Percentiles rank a stretch among this genome's conserved stretches.
phyloP scores from a whole-genome alignment of 2,113 vertebrate species.

The Triplophysa rosa region DNA sequence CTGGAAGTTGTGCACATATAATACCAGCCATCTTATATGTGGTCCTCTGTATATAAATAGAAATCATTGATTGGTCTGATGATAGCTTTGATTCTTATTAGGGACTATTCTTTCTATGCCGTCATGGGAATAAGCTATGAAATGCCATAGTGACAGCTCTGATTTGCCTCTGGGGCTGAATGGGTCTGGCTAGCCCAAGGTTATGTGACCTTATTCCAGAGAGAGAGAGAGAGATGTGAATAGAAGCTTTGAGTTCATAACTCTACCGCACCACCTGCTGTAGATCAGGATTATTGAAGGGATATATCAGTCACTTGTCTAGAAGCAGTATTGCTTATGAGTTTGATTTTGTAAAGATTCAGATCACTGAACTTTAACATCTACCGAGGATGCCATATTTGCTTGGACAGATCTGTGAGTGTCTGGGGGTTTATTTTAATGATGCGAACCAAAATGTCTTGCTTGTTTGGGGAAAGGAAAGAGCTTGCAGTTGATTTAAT shows the following conservation, averaged over 20 bases:
- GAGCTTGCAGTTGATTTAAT: no score
- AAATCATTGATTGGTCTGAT: constrained; percentile 38
- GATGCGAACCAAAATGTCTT: no score
- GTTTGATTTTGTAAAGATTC: background rate
- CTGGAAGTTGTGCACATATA: constrained; percentile 16
- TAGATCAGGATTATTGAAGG: constrained; percentile 28
- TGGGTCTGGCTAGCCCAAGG: constrained; percentile 23
- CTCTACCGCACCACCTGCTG: constrained; percentile 18
- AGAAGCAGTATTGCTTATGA: background rate
- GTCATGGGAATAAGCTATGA: constrained; percentile 42
- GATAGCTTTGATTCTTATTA: constrained; percentile 50
- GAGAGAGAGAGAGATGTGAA: background rate
- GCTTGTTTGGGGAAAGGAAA: no score
- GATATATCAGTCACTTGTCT: constrained; percentile 1
- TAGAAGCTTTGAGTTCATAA: background rate
- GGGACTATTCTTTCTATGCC: constrained; percentile 34
- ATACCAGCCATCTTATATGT: background rate
- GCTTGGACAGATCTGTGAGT: background rate
- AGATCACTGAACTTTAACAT: background rate
- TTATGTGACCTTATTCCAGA: constrained; percentile 18
- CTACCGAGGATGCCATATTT: background rate
- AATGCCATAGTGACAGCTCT: constrained; percentile 52
- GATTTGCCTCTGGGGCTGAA: constrained; percentile 48
- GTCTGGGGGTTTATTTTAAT: no score
- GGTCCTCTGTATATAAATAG: constrained; percentile 38